Conservation (phyloP, 2,888 invertebrate genomes). For the Chrysotoxum bicinctum region DNA sequence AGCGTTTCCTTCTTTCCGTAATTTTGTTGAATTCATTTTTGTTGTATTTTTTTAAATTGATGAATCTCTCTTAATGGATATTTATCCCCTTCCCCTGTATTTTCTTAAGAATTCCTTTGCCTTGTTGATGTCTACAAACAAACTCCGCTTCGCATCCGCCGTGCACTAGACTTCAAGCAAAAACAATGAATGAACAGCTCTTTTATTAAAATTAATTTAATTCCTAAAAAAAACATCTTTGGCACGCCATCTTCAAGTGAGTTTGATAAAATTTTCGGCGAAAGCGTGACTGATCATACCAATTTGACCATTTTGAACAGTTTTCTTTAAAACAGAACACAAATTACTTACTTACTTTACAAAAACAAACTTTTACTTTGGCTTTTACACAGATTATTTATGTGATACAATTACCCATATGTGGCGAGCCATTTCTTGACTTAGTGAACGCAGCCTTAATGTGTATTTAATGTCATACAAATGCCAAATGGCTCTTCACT, state of each 20-base stretch:
- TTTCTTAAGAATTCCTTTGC: too few species aligned
- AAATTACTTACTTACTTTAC: not conserved
- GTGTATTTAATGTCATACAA: constrained; percentile 59
- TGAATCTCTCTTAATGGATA: too few species aligned
- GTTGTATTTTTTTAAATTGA: too few species aligned
- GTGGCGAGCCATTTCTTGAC: constrained; percentile 9
- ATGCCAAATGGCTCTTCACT: constrained; percentile 41
- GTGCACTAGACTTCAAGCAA: too few species aligned
- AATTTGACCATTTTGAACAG: constrained; percentile 37
- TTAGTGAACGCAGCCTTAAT: constrained; percentile 36
- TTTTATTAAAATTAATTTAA: not conserved
- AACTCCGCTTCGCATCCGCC: too few species aligned
- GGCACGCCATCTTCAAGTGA: not conserved
- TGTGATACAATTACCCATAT: constrained; percentile 35
- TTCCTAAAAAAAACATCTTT: too few species aligned
- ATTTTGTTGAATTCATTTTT: too few species aligned
- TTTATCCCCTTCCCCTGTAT: too few species aligned
- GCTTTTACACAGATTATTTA: not conserved
- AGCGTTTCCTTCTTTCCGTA: too few species aligned
- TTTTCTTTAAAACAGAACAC: constrained; percentile 4
- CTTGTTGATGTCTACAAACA: too few species aligned
- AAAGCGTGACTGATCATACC: constrained; percentile 33
- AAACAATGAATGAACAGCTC: too few species aligned
- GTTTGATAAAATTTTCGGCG: not conserved
- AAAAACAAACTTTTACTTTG: not conserved